Base-by-base conservation (phyloP, 2,888 invertebrate genomes). In the Apodemia mormo region DNA sequence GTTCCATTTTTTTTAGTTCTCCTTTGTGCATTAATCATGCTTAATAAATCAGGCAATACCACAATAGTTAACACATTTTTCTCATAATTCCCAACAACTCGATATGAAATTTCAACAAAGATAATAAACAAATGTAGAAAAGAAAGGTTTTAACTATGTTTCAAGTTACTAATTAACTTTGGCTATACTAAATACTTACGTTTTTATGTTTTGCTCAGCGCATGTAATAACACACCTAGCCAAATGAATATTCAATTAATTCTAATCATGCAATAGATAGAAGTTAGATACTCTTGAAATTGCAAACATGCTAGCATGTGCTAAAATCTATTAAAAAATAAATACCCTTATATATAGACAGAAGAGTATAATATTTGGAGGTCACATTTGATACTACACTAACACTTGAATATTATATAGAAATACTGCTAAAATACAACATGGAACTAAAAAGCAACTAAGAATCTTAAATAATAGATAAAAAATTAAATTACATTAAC, bases 181-280 rank as follows among this genome's bases (percentile, higher is more conserved):
- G 33, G 54, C 68, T 74, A n/a, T n/a, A n/a, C n/a, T n/a, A n/a
- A n/a, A 82, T 92, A 92, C 92, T 92, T 87, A 92, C 92, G 82
- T 83, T 81, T 86, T 85, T 76, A 92, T 85, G 85, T 89, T 90
- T 89, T 91, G 92, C 81, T 92, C 92, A 84, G 92, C 92, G 84
- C 92, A 92, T 87, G 91, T 82, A 80, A 89, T 82, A 80, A 92
- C 88, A 83, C 84, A 92, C 92, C 92, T 92, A 92, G 87, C 86
- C 90, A 90, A 90, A 88, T 85, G 82, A 91, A 91, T 76, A 85
- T 84, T 86, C 84, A 76, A 80, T 89, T 90, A 90, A 86, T 88
- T 84, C 79, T 74, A 72, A 49, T 73, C 83, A 84, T 83, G 86
- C 85, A 83, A 81, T 80, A 80, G 64, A 68, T 66, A 58, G 70